Conservation (phyloP, 2,797 vertebrate genomes). For the Anguilla obscura region DNA sequence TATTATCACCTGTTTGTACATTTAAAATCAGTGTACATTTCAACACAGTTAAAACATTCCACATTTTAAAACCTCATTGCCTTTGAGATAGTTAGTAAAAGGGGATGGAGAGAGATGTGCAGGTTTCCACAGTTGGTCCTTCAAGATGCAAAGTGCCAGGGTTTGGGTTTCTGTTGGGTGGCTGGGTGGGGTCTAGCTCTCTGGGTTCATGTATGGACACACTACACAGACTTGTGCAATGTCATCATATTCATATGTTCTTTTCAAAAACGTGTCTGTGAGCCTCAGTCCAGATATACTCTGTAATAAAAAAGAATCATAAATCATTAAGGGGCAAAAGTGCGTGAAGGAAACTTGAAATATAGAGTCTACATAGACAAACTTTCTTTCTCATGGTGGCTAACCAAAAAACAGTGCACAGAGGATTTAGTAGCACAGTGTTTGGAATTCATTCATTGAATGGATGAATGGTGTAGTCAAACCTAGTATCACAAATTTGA, state of each 20-base stretch:
- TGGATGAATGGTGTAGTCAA: no score
- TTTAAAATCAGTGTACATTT: slow-evolving; percentile 65
- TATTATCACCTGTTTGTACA: slow-evolving; percentile 71
- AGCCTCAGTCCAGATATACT: slow-evolving; percentile 94
- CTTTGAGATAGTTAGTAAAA: slow-evolving; percentile 53
- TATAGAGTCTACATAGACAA: not conserved
- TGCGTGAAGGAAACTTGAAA: not conserved
- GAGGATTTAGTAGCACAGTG: not conserved
- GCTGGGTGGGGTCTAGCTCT: slow-evolving; percentile 67
- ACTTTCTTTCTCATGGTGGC: not conserved
- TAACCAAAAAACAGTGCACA: not conserved
- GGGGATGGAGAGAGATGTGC: slow-evolving; percentile 47
- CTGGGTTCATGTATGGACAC: slow-evolving; percentile 79
- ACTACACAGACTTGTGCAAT: slow-evolving; percentile 97
- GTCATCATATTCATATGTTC: slow-evolving; percentile 97
- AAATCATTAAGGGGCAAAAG: not conserved
- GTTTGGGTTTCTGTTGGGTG: not conserved
- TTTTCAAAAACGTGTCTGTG: slow-evolving; percentile 95
- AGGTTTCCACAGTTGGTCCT: slow-evolving; percentile 69
- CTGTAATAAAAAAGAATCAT: slow-evolving; percentile 64
- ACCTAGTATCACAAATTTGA: no score
- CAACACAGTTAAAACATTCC: slow-evolving; percentile 63
- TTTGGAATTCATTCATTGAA: no score
- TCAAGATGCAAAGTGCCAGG: slow-evolving; percentile 54
- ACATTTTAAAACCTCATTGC: slow-evolving; percentile 66